A percentile compares a stretch with the other conserved stretches of the same genome.
Evolutionary conservation across 2,113 vertebrate genomes (phyloP).

Genomic region (Myrmophylax atrothorax): DNA sequence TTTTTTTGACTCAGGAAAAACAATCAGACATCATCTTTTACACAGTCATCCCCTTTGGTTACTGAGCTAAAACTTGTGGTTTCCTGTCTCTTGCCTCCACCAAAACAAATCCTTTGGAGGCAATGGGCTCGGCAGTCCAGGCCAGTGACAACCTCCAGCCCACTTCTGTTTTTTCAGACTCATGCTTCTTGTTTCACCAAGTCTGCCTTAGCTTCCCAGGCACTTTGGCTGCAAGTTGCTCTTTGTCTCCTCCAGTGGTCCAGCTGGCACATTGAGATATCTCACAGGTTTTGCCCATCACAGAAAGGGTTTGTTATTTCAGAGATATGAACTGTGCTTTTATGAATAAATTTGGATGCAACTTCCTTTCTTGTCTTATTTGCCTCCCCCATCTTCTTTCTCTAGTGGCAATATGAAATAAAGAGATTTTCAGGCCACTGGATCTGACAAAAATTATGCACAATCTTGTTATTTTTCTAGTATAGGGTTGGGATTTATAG

Average conservation of each 20-base stretch:
- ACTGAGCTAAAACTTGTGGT: neutral
- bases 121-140: neutral
- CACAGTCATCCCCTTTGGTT: neutral
- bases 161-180: neutral
- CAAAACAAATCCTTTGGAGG: neutral
- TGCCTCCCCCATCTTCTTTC: neutral
- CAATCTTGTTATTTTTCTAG: neutral
- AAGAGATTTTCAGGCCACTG: neutral
- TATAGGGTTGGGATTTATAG: neutral
- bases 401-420: neutral
- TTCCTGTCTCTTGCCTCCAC: neutral
- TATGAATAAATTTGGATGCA: neutral
- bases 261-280: rapidly evolving
- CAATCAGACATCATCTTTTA: neutral
- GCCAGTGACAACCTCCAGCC: neutral
- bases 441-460: neutral
- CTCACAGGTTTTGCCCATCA: neutral
- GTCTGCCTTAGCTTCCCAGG: neutral
- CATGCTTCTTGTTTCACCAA: neutral
- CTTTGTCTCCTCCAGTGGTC: neutral
- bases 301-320: neutral
- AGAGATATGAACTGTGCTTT: neutral
- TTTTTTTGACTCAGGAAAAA: neutral
- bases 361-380: neutral
- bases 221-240: neutral